These are phyloP conservation scores for Apodemia hepburni DNA, from an alignment of 2,888 invertebrate species.

Conservation along the genomic window DNA sequence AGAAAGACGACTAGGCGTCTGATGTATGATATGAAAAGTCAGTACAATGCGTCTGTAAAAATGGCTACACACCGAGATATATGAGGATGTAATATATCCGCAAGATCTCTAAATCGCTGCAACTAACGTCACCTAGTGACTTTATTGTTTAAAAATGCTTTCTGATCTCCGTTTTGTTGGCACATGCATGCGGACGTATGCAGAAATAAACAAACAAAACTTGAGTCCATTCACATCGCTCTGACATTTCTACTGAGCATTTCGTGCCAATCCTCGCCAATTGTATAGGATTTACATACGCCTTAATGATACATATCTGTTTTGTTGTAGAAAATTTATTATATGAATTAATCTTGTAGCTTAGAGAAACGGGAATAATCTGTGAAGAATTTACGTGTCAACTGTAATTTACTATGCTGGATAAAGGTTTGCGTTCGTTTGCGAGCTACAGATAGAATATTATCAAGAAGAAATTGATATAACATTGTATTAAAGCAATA, in stretches of 20 bases:
- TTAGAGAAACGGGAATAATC: constrained; percentile 26
- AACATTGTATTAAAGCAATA: too few relatives aligned
- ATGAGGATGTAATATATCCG: constrained; percentile 9
- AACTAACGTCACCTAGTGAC: constrained; percentile 31
- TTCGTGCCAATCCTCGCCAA: constrained; percentile 57
- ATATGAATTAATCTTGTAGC: constrained; percentile 21
- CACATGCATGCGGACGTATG: constrained; percentile 70
- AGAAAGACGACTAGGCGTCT: not conserved
- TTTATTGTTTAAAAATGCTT: constrained; percentile 55
- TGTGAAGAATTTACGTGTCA: constrained; percentile 23
- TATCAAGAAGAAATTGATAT: not conserved
- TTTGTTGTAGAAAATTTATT: constrained; percentile 24
- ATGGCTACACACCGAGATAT: constrained; percentile 6
- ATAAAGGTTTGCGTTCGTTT: not conserved
- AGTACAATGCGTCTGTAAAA: not conserved
- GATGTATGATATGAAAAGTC: constrained; percentile 1
- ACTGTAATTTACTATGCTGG: not conserved
- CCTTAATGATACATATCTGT: constrained; percentile 26
- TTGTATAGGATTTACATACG: constrained; percentile 40
- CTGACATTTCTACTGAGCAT: constrained; percentile 66
- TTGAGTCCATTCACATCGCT: constrained; percentile 72
- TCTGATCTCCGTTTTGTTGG: constrained; percentile 59
- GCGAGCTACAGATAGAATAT: not conserved
- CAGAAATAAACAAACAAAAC: constrained; percentile 66
- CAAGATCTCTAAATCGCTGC: constrained; percentile 12